Evolutionary conservation across 2,113 vertebrate species (phyloP), one percentile per base, ranked within the genome.

Genomic region (Cnemophilus loriae): DNA sequence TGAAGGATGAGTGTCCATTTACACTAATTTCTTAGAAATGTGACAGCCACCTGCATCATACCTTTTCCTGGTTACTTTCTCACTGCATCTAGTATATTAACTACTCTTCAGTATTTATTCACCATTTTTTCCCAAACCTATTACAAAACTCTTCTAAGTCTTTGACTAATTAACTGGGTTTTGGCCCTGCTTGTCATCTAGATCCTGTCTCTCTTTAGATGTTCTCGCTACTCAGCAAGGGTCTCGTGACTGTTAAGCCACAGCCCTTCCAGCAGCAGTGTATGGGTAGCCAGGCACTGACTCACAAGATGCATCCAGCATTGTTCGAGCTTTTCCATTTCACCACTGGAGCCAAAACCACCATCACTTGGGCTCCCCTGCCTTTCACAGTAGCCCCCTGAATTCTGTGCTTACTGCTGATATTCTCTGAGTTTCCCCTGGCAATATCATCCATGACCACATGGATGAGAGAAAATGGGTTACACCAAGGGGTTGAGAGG

Each of bases 181-280:
- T 69, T 65, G 67, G 7, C 9, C 16, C 33, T 53, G 11, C 14
- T 74, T 76, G 9, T 41, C 44, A 70, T 23, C 23, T n/a, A 60
- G 50, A 33, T 28, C 6, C 9, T 53, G 8, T 27, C 33, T 35
- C 50, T 60, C 39, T 71, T 50, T 16, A 47, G 15, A 21, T 32
- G 9, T 24, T 71, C 7, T 41, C 1, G 1, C 22, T 42, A 15
- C 21, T 44, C 11, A 39, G 13, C 0, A 0, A 63, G 15, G 16
- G 6, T 33, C 7, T 23, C 0, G 0, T 44, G 65, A 22, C 7
- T 67, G 37, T 23, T 57, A 39, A 89, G 22, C 6, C n/a, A 52
- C 26, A 44, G 59, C 37, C 15, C 9, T 63, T 68, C 37, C n/a
- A 57, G 26, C 42, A 77, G 16, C 47, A 37, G 2, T 2, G 1